A percentile compares a stretch with the other conserved stretches of the same genome.
phyloP scores from a whole-genome alignment of 2,797 vertebrate genomes.

The Echeneis naucrates region DNA sequence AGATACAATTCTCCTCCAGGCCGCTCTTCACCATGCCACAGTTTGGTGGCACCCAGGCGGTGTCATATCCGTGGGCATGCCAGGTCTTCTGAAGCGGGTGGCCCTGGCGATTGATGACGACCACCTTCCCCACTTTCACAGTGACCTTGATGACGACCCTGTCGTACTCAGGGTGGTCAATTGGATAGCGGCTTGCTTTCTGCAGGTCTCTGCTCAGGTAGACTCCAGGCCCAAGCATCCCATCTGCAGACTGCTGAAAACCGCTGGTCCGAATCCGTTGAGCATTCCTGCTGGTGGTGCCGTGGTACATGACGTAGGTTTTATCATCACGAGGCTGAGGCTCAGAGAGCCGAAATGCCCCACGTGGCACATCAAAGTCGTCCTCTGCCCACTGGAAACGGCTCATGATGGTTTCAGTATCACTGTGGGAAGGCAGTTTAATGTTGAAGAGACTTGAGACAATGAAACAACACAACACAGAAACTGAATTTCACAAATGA shows the following conservation, averaged over 20 bases:
- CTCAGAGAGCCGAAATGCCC: accelerated
- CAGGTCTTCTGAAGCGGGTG: slow-evolving; percentile 69
- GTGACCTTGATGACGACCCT: slow-evolving; percentile 61
- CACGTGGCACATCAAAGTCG: neutral
- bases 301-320: slow-evolving; percentile 79
- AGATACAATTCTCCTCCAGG: slow-evolving; percentile 77
- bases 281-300: slow-evolving; percentile 47
- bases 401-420: neutral
- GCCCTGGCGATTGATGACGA: slow-evolving; percentile 27
- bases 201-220: slow-evolving; percentile 80
- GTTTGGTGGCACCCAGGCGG: slow-evolving; percentile 75
- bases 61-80: slow-evolving; percentile 47
- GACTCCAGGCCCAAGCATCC: slow-evolving; percentile 77
- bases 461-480: neutral
- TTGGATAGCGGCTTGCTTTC: slow-evolving; percentile 76
- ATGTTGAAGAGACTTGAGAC: neutral
- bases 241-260: slow-evolving; percentile 34
- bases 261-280: neutral
- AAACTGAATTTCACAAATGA: neutral
- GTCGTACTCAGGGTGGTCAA: accelerated
- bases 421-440: neutral
- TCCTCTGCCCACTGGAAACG: slow-evolving; percentile 12
- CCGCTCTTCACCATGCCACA: slow-evolving; percentile 66
- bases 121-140: slow-evolving; percentile 76
- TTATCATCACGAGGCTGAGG: neutral